These are phyloP conservation scores for Ctenodactylus gundi DNA, from an alignment of 2,113 vertebrate genomes.

Conservation along the genomic window DNA sequence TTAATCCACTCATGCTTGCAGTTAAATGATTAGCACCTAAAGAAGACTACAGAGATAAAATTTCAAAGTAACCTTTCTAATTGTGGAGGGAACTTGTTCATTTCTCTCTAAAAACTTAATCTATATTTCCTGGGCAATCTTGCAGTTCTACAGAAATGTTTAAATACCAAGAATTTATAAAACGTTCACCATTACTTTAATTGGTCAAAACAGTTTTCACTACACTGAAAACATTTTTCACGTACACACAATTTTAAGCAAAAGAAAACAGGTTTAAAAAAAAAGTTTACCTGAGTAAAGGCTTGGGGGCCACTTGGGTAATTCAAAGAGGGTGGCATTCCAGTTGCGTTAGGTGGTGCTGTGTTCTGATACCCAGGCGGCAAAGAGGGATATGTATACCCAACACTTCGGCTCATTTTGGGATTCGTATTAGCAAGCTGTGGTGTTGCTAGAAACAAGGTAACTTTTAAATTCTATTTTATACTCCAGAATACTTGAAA, in stretches of 20 bases:
- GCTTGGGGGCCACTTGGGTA: constrained; percentile 87
- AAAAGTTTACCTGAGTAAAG: constrained; percentile 89
- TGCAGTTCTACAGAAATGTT: neutral
- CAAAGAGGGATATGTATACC: constrained; percentile 91
- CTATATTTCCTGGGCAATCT: neutral
- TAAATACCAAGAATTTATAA: constrained; percentile 21
- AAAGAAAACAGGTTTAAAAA: neutral
- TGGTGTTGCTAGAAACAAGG: constrained; percentile 80
- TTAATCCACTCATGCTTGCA: constrained; percentile 89
- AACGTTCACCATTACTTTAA: neutral
- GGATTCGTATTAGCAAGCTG: constrained; percentile 83
- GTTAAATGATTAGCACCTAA: constrained; percentile 89
- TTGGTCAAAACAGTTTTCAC: constrained; percentile 31
- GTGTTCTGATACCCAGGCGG: constrained; percentile 93
- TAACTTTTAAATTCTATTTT: constrained; percentile 76
- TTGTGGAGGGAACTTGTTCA: neutral
- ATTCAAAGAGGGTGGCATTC: constrained; percentile 86
- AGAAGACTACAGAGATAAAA: constrained; percentile 79
- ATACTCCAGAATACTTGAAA: constrained; percentile 51
- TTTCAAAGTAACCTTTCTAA: constrained; percentile 37
- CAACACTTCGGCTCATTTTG: constrained; percentile 86
- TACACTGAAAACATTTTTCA: constrained; percentile 22
- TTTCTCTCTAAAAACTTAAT: constrained; percentile 14
- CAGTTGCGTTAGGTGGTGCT: constrained; percentile 76
- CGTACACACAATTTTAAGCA: neutral